Percentiles rank a stretch among this genome's conserved stretches.
These are phyloP conservation scores for Rhopalosiphum padi DNA, from an alignment of 1,140 invertebrate genomes.

Conservation along the genomic window DNA sequence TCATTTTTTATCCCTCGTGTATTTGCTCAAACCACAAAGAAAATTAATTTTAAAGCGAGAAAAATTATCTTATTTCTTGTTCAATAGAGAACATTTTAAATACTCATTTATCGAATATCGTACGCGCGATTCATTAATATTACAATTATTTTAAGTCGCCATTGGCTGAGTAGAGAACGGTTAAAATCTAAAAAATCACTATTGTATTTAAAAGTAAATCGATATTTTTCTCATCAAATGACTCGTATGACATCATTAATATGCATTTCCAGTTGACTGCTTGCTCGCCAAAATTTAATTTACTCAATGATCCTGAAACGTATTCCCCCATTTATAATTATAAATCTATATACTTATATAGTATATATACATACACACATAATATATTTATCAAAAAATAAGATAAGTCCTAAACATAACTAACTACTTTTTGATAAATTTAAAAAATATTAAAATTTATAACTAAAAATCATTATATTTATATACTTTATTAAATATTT, in stretches of 20 bases:
- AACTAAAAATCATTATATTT: not conserved
- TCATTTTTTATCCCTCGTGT: too few species aligned
- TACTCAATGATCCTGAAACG: not conserved
- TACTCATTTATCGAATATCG: not conserved
- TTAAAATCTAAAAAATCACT: not conserved
- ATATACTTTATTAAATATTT: too few species aligned
- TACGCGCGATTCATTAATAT: not conserved
- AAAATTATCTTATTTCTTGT: not conserved
- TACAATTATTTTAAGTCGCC: not conserved
- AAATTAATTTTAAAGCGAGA: not conserved
- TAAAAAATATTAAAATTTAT: not conserved
- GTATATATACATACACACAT: too few species aligned
- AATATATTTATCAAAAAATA: not conserved
- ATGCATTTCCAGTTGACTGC: not conserved
- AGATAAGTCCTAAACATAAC: not conserved
- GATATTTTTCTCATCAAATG: not conserved
- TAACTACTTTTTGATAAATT: not conserved
- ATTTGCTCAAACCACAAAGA: not conserved
- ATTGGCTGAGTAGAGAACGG: not conserved
- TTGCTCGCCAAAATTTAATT: not conserved
- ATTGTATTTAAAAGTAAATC: not conserved
- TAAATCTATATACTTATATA: not conserved
- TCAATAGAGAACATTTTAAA: not conserved
- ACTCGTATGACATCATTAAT: not conserved
- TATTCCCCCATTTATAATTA: not conserved